Percentiles rank a stretch among this genome's conserved stretches.
These are phyloP conservation scores for Dugesia japonica DNA, from an alignment of 2,888 invertebrate genomes.

Conservation along the genomic window DNA sequence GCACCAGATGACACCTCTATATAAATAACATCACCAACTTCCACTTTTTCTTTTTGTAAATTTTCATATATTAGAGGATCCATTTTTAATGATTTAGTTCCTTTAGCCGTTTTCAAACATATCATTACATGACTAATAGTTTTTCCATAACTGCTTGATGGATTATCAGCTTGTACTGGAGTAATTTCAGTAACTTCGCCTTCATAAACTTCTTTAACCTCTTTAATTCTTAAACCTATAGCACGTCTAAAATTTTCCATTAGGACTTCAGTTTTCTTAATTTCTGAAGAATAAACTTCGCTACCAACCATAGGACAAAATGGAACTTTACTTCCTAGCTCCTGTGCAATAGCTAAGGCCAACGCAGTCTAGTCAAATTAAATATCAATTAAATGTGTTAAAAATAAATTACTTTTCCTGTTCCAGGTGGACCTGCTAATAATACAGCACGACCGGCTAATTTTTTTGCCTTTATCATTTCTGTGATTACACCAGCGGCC, in stretches of 20 bases:
- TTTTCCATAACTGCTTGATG: slow-evolving; percentile 89
- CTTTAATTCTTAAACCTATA: slow-evolving; percentile 58
- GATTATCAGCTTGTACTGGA: slow-evolving; percentile 88
- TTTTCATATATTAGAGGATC: slow-evolving; percentile 95
- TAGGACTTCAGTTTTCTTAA: slow-evolving; percentile 94
- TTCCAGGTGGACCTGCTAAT: slow-evolving; percentile 84
- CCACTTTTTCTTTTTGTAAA: slow-evolving; percentile 73
- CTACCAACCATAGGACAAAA: slow-evolving; percentile 57
- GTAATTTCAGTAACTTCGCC: slow-evolving; percentile 96
- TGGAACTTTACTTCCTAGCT: slow-evolving; percentile 72
- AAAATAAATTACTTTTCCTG: slow-evolving; percentile 59
- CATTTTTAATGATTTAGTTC: slow-evolving; percentile 85
- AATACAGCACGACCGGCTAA: slow-evolving; percentile 91
- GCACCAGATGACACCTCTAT: slow-evolving; percentile 96
- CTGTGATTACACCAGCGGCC: slow-evolving; percentile 89
- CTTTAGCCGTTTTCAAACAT: slow-evolving; percentile 86
- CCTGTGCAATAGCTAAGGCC: slow-evolving; percentile 89
- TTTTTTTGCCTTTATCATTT: slow-evolving; percentile 82
- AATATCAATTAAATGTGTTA: neutral
- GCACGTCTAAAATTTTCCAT: slow-evolving; percentile 97
- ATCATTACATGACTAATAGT: slow-evolving; percentile 82
- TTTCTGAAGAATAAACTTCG: slow-evolving; percentile 84
- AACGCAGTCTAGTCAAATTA: slow-evolving; percentile 85
- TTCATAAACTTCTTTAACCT: slow-evolving; percentile 97
- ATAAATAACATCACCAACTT: slow-evolving; percentile 93